These are phyloP conservation scores for Nycteola revayana DNA, from an alignment of 2,888 invertebrate genomes.

Conservation along the genomic window DNA sequence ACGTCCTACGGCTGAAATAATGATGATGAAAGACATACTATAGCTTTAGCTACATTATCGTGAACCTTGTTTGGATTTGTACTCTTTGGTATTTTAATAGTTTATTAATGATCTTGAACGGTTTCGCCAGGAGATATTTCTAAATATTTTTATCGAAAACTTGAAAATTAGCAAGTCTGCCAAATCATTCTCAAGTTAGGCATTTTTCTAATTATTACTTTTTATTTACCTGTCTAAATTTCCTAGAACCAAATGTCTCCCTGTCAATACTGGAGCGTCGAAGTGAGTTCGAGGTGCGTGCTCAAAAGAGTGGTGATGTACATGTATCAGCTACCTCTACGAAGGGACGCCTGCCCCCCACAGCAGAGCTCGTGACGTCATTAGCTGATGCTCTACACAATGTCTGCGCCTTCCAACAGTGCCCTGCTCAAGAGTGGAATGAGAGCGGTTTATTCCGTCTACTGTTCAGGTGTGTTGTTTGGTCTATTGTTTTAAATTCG, in stretches of 20 bases:
- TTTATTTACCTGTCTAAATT: conserved; percentile 3
- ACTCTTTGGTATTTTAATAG: too few species aligned
- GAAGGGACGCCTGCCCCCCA: conserved; percentile 47
- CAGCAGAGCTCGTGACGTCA: conserved; percentile 49
- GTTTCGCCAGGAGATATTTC: too few species aligned
- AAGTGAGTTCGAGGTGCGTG: conserved; percentile 63
- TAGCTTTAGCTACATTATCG: too few species aligned
- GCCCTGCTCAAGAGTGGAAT: conserved; percentile 63
- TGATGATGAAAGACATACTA: too few species aligned
- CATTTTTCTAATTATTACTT: too few species aligned
- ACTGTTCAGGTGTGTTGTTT: conserved; percentile 68
- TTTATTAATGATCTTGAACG: too few species aligned
- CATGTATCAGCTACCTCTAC: conserved; percentile 39
- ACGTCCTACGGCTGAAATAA: too few species aligned
- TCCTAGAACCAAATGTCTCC: conserved; percentile 66
- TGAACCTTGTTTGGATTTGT: too few species aligned
- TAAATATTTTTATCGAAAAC: too few species aligned
- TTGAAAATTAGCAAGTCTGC: too few species aligned
- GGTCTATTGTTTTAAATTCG: too few species aligned
- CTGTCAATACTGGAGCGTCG: conserved; percentile 59
- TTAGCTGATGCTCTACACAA: conserved; percentile 60
- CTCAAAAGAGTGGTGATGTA: conserved; percentile 55
- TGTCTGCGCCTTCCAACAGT: conserved; percentile 46
- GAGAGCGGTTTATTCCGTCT: conserved; percentile 63
- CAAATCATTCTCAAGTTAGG: too few species aligned